Percentiles rank a stretch among this genome's conserved stretches.
phyloP scores from a whole-genome alignment of 35 echinoderm and acorn worm species.

The Apostichopus parvimensis region DNA sequence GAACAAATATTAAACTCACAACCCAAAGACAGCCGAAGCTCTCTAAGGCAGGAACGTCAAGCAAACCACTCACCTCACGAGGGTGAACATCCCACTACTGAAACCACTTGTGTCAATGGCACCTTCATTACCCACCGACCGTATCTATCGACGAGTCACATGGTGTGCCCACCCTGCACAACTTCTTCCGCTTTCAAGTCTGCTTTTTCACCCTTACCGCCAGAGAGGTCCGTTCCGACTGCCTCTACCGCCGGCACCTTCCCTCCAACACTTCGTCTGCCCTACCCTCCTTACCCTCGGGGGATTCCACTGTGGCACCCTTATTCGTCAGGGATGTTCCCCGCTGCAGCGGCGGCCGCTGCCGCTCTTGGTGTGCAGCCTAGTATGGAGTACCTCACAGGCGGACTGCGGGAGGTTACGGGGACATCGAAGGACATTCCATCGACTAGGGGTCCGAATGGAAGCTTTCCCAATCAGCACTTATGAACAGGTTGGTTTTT shows the following conservation, averaged over 20 bases:
- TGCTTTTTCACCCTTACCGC: conserved; percentile 87
- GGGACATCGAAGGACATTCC: conserved; percentile 43
- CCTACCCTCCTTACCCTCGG: conserved; percentile 88
- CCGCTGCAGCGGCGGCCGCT: conserved; percentile 63
- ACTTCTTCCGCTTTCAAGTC: conserved; percentile 87
- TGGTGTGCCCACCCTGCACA: conserved; percentile 53
- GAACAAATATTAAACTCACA: conserved; percentile 89
- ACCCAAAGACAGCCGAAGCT: conserved; percentile 56
- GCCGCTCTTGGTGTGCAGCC: conserved; percentile 73
- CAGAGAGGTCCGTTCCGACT: conserved; percentile 66
- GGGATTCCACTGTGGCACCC: conserved; percentile 93
- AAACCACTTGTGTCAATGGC: conserved; percentile 62
- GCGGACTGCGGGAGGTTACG: conserved; percentile 15
- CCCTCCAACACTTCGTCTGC: conserved; percentile 77
- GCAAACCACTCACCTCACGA: background rate
- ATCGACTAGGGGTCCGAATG: conserved; percentile 27
- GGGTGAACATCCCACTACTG: conserved; percentile 57
- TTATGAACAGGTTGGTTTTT: conserved; percentile 22
- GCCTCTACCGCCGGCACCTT: conserved; percentile 63
- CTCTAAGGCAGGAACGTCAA: background rate
- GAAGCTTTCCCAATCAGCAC: conserved; percentile 32
- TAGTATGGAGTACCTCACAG: conserved; percentile 54
- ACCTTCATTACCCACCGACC: conserved; percentile 87
- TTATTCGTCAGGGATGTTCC: conserved; percentile 84
- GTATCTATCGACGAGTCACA: conserved; percentile 73